phyloP scores from a whole-genome alignment of 2,797 vertebrate genomes.

The Potorous gilbertii region DNA sequence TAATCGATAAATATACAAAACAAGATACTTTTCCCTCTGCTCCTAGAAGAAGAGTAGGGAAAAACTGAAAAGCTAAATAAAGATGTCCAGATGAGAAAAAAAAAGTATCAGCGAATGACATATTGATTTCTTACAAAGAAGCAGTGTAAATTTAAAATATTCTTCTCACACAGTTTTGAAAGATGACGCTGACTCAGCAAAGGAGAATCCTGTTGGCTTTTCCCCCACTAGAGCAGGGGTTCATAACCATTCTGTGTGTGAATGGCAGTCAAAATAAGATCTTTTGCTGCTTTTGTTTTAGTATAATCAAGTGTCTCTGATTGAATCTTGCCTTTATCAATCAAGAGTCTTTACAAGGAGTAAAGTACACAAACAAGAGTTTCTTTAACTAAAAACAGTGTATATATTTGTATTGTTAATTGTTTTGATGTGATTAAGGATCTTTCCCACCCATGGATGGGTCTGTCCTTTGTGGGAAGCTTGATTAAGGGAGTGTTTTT shows the following conservation, averaged over 20 bases:
- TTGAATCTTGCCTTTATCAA: too few relatives aligned
- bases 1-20: conserved; percentile 84
- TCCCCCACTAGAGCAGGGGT: not conserved
- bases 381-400: too few relatives aligned
- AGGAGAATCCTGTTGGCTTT: conserved; percentile 69
- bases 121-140: conserved; percentile 85
- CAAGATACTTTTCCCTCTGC: conserved; percentile 78
- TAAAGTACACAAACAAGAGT: too few relatives aligned
- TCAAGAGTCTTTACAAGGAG: too few relatives aligned
- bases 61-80: conserved; percentile 65
- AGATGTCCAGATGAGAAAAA: conserved; percentile 46
- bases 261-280: too few relatives aligned
- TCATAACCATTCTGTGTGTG: not conserved
- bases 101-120: conserved; percentile 76
- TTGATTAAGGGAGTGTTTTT: too few relatives aligned
- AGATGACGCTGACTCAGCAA: conserved; percentile 71
- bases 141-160: conserved; percentile 85
- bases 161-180: conserved; percentile 83
- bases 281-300: too few relatives aligned
- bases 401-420: too few relatives aligned
- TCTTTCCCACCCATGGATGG: too few relatives aligned
- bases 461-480: too few relatives aligned
- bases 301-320: too few relatives aligned
- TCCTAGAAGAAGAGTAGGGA: conserved; percentile 67
- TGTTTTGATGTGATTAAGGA: too few relatives aligned